Percentiles rank a stretch among this genome's conserved stretches.
phyloP scores from a whole-genome alignment of 2,888 invertebrate genomes.

The Orthonychiurus folsomi region DNA sequence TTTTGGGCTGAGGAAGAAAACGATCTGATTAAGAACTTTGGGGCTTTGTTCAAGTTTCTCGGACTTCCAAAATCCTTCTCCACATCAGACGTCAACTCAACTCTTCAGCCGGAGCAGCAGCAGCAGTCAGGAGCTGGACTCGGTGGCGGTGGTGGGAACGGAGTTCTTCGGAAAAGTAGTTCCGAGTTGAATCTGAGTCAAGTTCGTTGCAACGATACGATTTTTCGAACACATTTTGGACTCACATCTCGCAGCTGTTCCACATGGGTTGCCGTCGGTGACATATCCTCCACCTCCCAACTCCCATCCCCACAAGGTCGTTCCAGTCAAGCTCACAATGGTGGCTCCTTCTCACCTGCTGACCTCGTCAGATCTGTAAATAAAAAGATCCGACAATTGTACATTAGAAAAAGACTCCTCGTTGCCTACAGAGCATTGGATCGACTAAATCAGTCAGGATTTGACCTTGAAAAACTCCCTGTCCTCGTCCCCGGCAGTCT shows the following conservation, averaged over 20 bases:
- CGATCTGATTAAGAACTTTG: conserved; percentile 69
- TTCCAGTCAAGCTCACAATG: conserved; percentile 43
- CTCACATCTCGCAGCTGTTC: conserved; percentile 64
- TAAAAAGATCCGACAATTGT: conserved; percentile 73
- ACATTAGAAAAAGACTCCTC: conserved; percentile 64
- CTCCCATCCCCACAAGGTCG: conserved; percentile 70
- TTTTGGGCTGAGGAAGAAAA: conserved; percentile 65
- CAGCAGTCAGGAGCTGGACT: too few relatives aligned
- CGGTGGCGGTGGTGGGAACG: conserved; percentile 38
- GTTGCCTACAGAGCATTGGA: conserved; percentile 74
- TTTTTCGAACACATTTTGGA: conserved; percentile 51
- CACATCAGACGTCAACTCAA: conserved; percentile 58
- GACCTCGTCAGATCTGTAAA: conserved; percentile 67
- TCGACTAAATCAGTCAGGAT: conserved; percentile 72
- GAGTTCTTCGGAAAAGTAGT: conserved; percentile 43
- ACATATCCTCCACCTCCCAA: conserved; percentile 64
- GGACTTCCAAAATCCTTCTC: conserved; percentile 78
- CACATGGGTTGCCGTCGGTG: conserved; percentile 79
- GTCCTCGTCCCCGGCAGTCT: conserved; percentile 41
- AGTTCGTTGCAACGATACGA: conserved; percentile 46
- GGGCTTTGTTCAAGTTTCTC: conserved; percentile 65
- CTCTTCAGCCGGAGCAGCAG: conserved; percentile 33
- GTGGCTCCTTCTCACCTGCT: conserved; percentile 55
- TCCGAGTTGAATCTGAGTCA: conserved; percentile 54
- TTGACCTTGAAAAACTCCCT: conserved; percentile 56